phyloP scores from a whole-genome alignment of 2,113 vertebrate species.

The Mobula hypostoma region DNA sequence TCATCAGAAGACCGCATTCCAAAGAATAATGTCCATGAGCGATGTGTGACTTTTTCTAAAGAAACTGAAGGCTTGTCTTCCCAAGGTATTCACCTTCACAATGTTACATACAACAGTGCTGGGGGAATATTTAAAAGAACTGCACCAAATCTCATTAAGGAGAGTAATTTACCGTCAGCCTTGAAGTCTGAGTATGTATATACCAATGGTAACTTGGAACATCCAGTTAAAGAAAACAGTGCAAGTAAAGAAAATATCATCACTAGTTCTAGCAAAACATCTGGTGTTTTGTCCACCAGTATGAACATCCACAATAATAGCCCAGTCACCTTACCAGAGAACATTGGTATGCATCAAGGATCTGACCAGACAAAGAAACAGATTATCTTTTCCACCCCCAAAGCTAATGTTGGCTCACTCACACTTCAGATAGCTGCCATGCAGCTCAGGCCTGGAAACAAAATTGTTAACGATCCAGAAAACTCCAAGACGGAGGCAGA shows the following conservation, averaged over 20 bases:
- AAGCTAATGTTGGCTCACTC: not conserved
- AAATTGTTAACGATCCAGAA: not conserved
- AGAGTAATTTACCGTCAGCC: not conserved
- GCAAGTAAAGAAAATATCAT: not conserved
- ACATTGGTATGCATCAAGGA: not conserved
- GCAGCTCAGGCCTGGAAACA: constrained; percentile 10
- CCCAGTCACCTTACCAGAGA: not conserved
- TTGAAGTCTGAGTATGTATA: not conserved
- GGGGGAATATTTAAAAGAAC: not conserved
- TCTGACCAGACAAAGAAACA: not conserved
- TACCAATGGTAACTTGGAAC: not conserved
- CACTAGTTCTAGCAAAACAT: not conserved
- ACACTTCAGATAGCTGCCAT: constrained; percentile 32
- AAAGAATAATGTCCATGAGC: constrained; percentile 33
- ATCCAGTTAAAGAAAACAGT: not conserved
- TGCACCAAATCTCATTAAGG: not conserved
- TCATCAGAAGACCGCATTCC: constrained; percentile 40
- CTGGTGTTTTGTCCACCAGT: not conserved
- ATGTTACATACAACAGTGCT: not conserved
- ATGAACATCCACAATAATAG: not conserved
- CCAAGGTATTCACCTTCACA: not conserved
- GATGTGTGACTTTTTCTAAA: constrained; percentile 31
- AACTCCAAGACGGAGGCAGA: not conserved
- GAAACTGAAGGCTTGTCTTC: not conserved
- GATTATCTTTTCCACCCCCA: not conserved